A percentile compares a stretch with the other conserved stretches of the same genome.
Evolutionary conservation across 2,888 invertebrate genomes (phyloP).

Genomic region (Eulithis prunata): DNA sequence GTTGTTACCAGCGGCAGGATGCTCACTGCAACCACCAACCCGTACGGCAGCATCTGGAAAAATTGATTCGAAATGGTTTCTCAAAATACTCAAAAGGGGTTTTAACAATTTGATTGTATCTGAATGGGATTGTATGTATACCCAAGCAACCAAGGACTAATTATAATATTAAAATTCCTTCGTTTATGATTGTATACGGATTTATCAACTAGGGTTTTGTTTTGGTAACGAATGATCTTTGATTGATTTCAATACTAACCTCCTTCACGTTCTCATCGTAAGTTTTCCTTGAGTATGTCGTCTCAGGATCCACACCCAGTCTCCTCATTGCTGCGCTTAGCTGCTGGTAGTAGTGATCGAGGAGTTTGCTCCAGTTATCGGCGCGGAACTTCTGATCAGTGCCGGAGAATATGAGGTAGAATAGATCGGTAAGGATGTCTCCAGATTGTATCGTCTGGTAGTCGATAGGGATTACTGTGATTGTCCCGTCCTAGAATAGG

Average conservation of each 20-base stretch:
- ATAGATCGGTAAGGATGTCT: conserved; percentile 52
- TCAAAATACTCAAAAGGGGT: no score
- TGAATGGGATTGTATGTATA: no score
- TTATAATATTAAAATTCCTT: no score
- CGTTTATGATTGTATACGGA: no score
- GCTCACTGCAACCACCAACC: conserved; percentile 50
- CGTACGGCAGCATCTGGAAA: conserved; percentile 56
- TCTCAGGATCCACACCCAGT: conserved; percentile 49
- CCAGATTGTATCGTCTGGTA: conserved; percentile 59
- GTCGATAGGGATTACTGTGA: conserved; percentile 53
- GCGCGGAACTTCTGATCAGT: conserved; percentile 61
- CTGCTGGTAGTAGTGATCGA: conserved; percentile 49
- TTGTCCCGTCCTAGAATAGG: conserved; percentile 37
- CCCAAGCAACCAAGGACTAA: no score
- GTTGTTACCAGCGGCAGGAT: conserved; percentile 56
- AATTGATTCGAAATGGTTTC: background rate
- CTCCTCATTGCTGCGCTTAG: conserved; percentile 49
- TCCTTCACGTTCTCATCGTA: conserved; percentile 57
- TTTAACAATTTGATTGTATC: no score
- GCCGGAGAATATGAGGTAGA: conserved; percentile 59
- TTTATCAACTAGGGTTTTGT: no score
- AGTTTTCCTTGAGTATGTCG: conserved; percentile 53
- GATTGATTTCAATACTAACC: conserved; percentile 37
- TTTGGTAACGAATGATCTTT: background rate
- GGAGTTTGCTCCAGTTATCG: conserved; percentile 43